Percentiles rank a stretch among this genome's conserved stretches.
These are phyloP conservation scores for Centropristis striata DNA, from an alignment of 2,113 vertebrate genomes.

Conservation along the genomic window DNA sequence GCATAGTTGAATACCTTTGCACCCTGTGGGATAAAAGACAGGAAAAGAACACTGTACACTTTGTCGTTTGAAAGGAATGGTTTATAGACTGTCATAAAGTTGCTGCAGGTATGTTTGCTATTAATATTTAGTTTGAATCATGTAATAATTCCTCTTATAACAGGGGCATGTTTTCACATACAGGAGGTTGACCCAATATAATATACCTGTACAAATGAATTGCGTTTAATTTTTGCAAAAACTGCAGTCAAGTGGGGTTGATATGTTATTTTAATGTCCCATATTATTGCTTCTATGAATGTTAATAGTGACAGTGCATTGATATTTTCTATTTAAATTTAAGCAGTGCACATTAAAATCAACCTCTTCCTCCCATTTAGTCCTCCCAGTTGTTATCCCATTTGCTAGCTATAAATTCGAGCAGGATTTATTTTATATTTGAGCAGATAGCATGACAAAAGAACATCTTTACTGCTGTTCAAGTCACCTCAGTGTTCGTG, in stretches of 20 bases:
- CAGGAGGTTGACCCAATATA: too few relatives aligned
- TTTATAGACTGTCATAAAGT: background rate
- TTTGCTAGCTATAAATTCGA: background rate
- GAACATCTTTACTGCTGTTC: background rate
- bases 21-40: conserved; percentile 80
- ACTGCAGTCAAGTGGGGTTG: too few relatives aligned
- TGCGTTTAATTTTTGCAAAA: too few relatives aligned
- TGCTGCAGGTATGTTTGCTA: background rate
- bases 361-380: background rate
- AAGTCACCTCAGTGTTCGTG: background rate
- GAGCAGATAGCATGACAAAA: background rate
- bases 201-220: too few relatives aligned
- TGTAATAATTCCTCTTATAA: background rate
- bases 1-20: conserved; percentile 94
- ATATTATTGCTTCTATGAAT: too few relatives aligned
- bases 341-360: background rate
- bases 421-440: background rate
- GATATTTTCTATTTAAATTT: background rate
- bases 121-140: background rate
- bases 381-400: background rate
- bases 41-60: background rate
- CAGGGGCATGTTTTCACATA: background rate
- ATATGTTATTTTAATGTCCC: too few relatives aligned
- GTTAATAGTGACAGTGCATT: background rate
- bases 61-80: background rate